These are phyloP conservation scores for Cryptotermes secundus DNA, from an alignment of 1,140 invertebrate genomes.

Conservation along the genomic window DNA sequence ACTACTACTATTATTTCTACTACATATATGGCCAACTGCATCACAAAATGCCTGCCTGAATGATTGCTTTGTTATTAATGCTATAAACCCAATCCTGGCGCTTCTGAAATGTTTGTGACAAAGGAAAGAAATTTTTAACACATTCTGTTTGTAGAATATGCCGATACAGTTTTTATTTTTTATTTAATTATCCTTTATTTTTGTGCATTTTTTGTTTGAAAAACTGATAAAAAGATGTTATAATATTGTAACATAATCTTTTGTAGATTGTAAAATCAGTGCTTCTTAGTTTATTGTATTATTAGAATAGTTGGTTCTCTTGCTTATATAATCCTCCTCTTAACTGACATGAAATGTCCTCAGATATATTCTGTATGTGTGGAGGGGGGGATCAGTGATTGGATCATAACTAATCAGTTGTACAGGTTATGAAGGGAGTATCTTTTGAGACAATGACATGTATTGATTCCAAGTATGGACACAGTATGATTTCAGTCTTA, in stretches of 20 bases:
- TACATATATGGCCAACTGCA: slow-evolving; percentile 28
- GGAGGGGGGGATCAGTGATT: neutral
- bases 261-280: slow-evolving; percentile 34
- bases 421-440: neutral
- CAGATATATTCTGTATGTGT: neutral
- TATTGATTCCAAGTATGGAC: neutral
- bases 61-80: slow-evolving; percentile 27
- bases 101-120: neutral
- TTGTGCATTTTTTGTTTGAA: slow-evolving; percentile 25
- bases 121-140: neutral
- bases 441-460: neutral
- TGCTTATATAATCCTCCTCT: slow-evolving; percentile 21
- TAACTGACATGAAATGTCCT: slow-evolving; percentile 23
- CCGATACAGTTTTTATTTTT: neutral
- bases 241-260: slow-evolving; percentile 35
- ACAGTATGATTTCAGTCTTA: neutral
- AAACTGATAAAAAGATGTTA: slow-evolving; percentile 24
- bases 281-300: slow-evolving; percentile 29
- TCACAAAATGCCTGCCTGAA: slow-evolving; percentile 24
- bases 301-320: slow-evolving; percentile 29
- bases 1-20: slow-evolving; percentile 35
- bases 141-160: neutral
- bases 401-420: neutral
- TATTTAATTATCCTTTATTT: slow-evolving; percentile 26
- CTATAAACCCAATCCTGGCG: slow-evolving; percentile 17